phyloP scores from a whole-genome alignment of 2,113 vertebrate genomes.

The Oncorhynchus masou region DNA sequence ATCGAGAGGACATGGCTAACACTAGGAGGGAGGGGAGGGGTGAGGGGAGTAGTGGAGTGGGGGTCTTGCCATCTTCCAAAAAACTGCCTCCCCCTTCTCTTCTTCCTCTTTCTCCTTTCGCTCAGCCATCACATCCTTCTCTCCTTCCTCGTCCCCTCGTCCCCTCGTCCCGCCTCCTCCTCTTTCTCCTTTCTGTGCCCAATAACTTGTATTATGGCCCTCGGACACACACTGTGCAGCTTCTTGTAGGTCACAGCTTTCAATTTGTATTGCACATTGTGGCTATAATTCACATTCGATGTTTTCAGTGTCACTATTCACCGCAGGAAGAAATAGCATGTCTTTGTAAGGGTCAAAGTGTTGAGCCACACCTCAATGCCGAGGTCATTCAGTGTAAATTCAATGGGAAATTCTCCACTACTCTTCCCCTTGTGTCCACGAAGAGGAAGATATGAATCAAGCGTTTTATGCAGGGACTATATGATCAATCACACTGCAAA shows the following conservation, averaged over 20 bases:
- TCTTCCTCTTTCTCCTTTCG: not conserved
- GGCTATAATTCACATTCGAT: not conserved
- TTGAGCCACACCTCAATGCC: not conserved
- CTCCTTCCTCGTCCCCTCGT: too few relatives aligned
- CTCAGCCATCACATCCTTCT: too few relatives aligned
- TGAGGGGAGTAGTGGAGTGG: not conserved
- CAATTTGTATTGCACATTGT: not conserved
- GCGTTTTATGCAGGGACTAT: not conserved
- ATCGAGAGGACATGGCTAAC: conserved; percentile 23
- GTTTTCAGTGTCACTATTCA: not conserved
- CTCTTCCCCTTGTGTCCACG: conserved; percentile 7
- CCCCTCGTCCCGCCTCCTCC: not conserved
- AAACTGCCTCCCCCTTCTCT: not conserved
- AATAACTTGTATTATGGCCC: not conserved
- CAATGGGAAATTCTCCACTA: not conserved
- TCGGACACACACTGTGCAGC: not conserved
- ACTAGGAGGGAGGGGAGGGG: not conserved
- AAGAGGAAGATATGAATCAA: conserved; percentile 23
- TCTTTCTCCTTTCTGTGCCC: not conserved
- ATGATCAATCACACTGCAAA: conserved; percentile 58
- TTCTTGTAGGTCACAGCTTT: not conserved
- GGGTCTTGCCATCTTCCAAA: not conserved
- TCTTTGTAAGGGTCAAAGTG: not conserved
- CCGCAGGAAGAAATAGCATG: not conserved
- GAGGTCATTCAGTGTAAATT: not conserved